Evolutionary conservation across 2,797 vertebrate species (phyloP), one percentile per base, ranked within the genome.

Genomic region (Crocidura indochinensis): DNA sequence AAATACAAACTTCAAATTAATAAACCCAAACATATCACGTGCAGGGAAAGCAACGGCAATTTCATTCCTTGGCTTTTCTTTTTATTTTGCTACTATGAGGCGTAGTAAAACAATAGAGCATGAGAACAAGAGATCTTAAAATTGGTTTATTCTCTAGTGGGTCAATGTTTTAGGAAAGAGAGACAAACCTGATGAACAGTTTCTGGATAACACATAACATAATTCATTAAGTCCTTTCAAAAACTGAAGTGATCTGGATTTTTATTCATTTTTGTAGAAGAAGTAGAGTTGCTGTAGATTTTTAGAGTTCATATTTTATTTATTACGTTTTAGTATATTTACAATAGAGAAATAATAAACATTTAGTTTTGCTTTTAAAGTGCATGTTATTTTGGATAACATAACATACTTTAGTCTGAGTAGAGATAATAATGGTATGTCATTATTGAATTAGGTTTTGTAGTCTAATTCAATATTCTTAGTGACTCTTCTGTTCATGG

Each of bases 251-350:
- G 27, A 88, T 86, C 62, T 51, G 38, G 15, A 6, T 53, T 38
- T 78, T 27, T 24, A 64, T 53, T 29, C n/a, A 74, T 68, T 14
- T 60, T 68, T 47, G 12, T 6, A 56, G 56, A 77, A 51, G 64
- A 79, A 71, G 67, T 46, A 22, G 8, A 72, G 10, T 60, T 76
- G n/a, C 4, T 27, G 31, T 8, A 24, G 11, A 27, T 89, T 89
- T 71, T 89, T 44, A 53, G 27, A 82, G 20, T 15, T 72, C 29
- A 68, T 49, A 71, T 75, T 51, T 8, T 79, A 64, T 67, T 49
- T 86, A 62, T 10, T 71, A 9, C 86, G 26, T 24, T 51, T 29
- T n/a, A 62, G 14, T 26, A 78, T 51, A 29, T 82, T 77, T 93
- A 75, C 53, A 83, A 69, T 6, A 68, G 6, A 71, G 20, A 81